phyloP scores from a whole-genome alignment of 2,113 vertebrate genomes.

The Tragelaphus imberbis region DNA sequence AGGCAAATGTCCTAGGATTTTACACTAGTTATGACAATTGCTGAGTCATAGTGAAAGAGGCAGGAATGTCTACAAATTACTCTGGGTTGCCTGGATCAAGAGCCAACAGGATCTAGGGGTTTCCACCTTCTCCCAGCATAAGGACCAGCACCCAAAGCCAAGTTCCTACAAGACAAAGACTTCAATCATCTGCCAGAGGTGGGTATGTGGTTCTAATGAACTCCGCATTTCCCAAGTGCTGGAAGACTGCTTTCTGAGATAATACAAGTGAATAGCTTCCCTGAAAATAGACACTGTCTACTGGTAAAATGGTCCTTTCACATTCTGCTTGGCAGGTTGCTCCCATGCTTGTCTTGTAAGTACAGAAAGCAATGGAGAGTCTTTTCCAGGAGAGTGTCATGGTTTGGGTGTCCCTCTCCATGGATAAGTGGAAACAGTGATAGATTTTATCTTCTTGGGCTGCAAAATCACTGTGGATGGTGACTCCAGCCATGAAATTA shows the following conservation, averaged over 20 bases:
- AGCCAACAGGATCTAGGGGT: accelerated
- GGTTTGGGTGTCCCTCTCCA: not conserved
- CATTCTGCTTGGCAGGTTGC: not conserved
- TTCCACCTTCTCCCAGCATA: not conserved
- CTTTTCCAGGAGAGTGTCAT: accelerated
- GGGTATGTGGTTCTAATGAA: not conserved
- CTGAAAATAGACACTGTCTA: not conserved
- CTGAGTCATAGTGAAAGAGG: not conserved
- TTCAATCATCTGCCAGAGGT: not conserved
- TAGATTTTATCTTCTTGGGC: not conserved
- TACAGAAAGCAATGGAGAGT: accelerated
- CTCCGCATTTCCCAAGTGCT: not conserved
- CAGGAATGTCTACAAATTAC: not conserved
- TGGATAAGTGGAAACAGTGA: not conserved
- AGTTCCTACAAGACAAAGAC: not conserved
- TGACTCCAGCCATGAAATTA: not conserved
- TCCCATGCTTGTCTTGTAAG: not conserved
- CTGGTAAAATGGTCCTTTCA: not conserved
- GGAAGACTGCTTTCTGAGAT: not conserved
- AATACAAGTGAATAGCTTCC: not conserved
- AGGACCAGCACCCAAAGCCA: not conserved
- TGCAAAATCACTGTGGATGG: not conserved
- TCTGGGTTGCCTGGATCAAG: not conserved
- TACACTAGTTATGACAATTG: not conserved
- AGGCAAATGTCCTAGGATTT: not conserved